phyloP scores from a whole-genome alignment of 2,113 vertebrate species.

The Stercorarius parasiticus region DNA sequence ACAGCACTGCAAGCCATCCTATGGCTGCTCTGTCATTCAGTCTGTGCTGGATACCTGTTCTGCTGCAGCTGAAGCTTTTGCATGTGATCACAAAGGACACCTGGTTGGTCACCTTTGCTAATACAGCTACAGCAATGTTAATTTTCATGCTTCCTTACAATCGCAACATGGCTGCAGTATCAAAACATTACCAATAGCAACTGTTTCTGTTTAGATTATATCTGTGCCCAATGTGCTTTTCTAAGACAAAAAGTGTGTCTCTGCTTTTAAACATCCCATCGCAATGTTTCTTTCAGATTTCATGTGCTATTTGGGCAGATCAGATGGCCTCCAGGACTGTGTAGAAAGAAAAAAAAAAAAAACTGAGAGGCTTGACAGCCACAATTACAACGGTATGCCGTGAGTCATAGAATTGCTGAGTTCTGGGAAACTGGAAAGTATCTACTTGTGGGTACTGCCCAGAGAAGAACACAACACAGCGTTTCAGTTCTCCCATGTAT shows the following conservation, averaged over 20 bases:
- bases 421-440: neutral
- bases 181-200: neutral
- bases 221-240: neutral
- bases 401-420: neutral
- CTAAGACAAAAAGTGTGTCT: neutral
- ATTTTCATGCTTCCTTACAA: neutral
- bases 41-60: neutral
- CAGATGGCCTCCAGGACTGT: neutral
- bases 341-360: neutral
- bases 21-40: neutral
- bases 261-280: neutral
- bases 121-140: neutral
- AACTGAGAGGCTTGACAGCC: neutral
- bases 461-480: neutral
- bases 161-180: neutral
- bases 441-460: neutral
- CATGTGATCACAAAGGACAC: neutral
- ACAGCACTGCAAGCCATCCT: neutral
- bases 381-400: neutral
- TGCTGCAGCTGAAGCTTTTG: neutral
- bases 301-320: neutral
- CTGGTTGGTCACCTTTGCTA: neutral
- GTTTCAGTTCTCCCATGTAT: neutral
- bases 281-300: neutral
- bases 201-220: neutral